These are phyloP conservation scores for Seriola quinqueradiata DNA, from an alignment of 2,113 vertebrate species.

Conservation along the genomic window DNA sequence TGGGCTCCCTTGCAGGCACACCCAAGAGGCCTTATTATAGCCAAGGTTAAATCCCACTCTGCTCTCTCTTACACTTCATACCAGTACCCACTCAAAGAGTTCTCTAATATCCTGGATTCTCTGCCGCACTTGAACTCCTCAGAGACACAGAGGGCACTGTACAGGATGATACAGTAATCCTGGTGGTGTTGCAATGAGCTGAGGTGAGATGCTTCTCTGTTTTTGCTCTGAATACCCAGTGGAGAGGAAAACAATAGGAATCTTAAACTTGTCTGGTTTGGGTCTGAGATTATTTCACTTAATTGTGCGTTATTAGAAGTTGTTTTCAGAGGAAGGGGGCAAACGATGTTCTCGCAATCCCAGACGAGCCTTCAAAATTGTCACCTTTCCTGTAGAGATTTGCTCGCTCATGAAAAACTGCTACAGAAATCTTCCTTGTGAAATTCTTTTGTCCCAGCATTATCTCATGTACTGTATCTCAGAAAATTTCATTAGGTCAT, in stretches of 20 bases:
- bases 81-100: slow-evolving; percentile 37
- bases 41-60: slow-evolving; percentile 68
- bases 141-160: slow-evolving; percentile 31
- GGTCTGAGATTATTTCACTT: slow-evolving; percentile 36
- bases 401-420: slow-evolving; percentile 17
- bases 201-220: slow-evolving; percentile 37
- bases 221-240: slow-evolving; percentile 29
- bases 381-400: slow-evolving; percentile 9
- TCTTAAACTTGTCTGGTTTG: background rate
- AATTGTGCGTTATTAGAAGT: slow-evolving; percentile 29
- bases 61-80: slow-evolving; percentile 52
- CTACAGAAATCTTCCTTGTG: background rate
- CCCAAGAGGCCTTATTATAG: slow-evolving; percentile 79
- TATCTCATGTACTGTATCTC: slow-evolving; percentile 25
- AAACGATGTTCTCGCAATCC: slow-evolving; percentile 12
- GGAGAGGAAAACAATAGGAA: slow-evolving; percentile 25
- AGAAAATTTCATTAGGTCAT: slow-evolving; percentile 30
- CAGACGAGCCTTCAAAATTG: slow-evolving; percentile 8
- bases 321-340: slow-evolving; percentile 2
- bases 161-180: slow-evolving; percentile 35
- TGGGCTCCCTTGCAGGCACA: slow-evolving; percentile 39
- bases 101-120: slow-evolving; percentile 66
- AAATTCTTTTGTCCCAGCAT: slow-evolving; percentile 18
- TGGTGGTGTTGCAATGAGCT: slow-evolving; percentile 21
- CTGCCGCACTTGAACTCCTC: slow-evolving; percentile 41